Percentiles rank a stretch among this genome's conserved stretches.
Conservation (phyloP, 2,797 vertebrate genomes). For the Protosalanx chinensis region DNA sequence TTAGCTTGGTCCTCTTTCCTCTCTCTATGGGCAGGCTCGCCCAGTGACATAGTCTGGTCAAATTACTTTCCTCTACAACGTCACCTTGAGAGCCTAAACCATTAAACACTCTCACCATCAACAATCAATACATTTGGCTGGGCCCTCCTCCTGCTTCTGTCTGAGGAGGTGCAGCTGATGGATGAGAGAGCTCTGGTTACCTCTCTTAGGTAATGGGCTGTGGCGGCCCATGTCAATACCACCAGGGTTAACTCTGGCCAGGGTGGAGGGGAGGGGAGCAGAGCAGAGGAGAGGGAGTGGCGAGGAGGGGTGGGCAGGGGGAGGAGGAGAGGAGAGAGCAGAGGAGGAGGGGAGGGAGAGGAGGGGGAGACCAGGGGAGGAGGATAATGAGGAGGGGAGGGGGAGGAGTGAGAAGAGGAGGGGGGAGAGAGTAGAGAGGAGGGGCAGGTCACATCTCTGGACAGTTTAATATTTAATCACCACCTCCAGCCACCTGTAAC, state of each 20-base stretch:
- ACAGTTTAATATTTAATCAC: conserved; percentile 75
- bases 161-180: conserved; percentile 59
- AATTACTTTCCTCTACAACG: not conserved
- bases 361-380: conserved; percentile 6
- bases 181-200: conserved; percentile 49
- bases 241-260: conserved; percentile 33
- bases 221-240: conserved; percentile 45
- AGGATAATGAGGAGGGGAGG: conserved; percentile 21
- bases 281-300: conserved; percentile 7
- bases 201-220: conserved; percentile 48
- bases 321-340: conserved; percentile 8
- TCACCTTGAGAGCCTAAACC: conserved; percentile 56
- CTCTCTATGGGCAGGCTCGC: no score
- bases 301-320: not conserved
- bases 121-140: conserved; percentile 53
- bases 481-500: conserved; percentile 49
- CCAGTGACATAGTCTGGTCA: no score
- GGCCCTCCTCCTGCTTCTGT: conserved; percentile 44
- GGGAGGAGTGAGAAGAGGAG: conserved; percentile 32
- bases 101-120: conserved; percentile 43
- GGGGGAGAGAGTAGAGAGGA: not conserved
- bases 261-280: not conserved
- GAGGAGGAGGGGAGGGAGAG: conserved; percentile 21
- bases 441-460: conserved; percentile 60
- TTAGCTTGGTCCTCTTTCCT: not conserved